Evolutionary conservation across 2,113 vertebrate species (phyloP), one percentile per base, ranked within the genome.

Genomic region (Nothobranchius furzeri): DNA sequence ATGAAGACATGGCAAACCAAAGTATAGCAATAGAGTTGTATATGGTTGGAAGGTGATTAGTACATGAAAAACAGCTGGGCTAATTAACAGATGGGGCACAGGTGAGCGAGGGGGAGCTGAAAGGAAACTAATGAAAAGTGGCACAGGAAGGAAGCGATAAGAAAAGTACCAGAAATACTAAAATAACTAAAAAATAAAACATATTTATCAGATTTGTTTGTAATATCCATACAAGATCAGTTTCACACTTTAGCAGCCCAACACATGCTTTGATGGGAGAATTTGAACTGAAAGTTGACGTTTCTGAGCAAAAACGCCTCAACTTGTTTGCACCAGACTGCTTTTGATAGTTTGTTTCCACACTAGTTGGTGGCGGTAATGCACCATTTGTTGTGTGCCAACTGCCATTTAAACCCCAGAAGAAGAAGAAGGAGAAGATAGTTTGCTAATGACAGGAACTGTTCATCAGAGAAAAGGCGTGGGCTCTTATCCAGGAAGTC

Each of bases 251-350:
- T 24, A 62, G 43, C 17, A 30, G 46, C 17, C 48, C 1, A 62
- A 55, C 15, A 20, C 17, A 62, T 17, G 13, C 12, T 40, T 14
- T 30, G 37, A 30, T 67, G n/a, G 43, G 50, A 20, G 20, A 50
- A 5, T 55, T 14, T 57, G 47, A 53, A 48, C 47, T 9, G 42
- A 5, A 64, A 20, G 4, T 4, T 12, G 56, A 25, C n/a, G 9
- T 30, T 61, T 30, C 24, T 79, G 11, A 53, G 56, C 50, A 49
- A 56, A 35, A 30, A 37, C 54, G 60, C 71, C 68, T 68, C 70
- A 49, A 73, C 7, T 35, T 35, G 24, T 40, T 49, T 1, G 12
- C 15, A 56, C 57, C 13, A 35, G 11, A 71, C 71, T 65, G 64
- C n/a, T 67, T 64, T 47, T 35, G 8, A 68, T 48, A 12, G 2